Evolutionary conservation across 1,140 invertebrate species (phyloP).

Genomic region (Drosophila chauvacae): DNA sequence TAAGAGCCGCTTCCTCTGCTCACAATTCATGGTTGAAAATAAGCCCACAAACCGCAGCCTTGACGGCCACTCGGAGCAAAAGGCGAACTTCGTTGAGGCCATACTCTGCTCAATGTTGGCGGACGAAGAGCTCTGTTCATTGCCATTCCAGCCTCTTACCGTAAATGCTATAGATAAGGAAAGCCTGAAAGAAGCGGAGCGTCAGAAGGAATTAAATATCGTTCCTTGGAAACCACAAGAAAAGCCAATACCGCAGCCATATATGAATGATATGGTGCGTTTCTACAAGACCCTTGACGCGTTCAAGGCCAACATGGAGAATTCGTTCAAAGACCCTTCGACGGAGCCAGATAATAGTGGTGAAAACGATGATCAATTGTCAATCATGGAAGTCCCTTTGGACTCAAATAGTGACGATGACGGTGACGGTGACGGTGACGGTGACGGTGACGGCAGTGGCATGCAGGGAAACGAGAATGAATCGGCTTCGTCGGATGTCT

Average conservation of each 20-base stretch:
- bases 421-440: neutral
- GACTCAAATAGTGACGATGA: neutral
- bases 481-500: neutral
- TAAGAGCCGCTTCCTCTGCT: constrained; percentile 12
- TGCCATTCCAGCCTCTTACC: neutral
- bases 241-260: neutral
- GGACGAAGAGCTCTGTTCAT: constrained; percentile 30
- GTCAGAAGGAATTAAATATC: neutral
- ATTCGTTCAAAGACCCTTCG: no score
- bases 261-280: constrained; percentile 17
- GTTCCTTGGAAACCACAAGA: no score
- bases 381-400: no score
- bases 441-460: neutral
- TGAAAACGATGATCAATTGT: neutral
- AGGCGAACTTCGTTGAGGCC: constrained; percentile 30
- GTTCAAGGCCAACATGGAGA: constrained; percentile 18
- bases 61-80: neutral
- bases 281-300: constrained; percentile 38
- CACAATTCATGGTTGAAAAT: neutral
- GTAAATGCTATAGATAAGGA: neutral
- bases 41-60: neutral
- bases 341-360: neutral
- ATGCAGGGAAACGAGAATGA: neutral
- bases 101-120: constrained; percentile 57
- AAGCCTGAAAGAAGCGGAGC: neutral